Base-by-base conservation (phyloP, 92 coral and sea anemone genomes). In the Galaxea fascicularis region DNA sequence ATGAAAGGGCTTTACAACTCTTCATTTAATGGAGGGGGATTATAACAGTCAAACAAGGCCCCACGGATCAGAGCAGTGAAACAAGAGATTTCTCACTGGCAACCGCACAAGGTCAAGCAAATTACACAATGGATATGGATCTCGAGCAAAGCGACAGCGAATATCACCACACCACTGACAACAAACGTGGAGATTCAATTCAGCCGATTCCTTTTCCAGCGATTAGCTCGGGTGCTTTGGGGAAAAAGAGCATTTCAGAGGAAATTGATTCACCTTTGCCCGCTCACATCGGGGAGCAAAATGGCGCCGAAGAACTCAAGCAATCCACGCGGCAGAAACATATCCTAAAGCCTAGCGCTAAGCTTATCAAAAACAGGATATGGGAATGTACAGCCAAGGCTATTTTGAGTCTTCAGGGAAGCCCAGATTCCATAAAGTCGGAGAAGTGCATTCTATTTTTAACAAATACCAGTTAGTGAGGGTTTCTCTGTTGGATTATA, bases 291-390 rank as follows among this genome's bases (percentile, higher is more conserved):
- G 41, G 41, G 6, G 41, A 35, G 41, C 41, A 35, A 35, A 35
- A 35, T 35, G 41, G 41, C 41, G 41, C 41, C 41, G 6, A 35
- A 35, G 41, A 35, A 35, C 3, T 35, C 6, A 6, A 35, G 41
- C 41, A 35, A 35, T 35, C 6, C 41, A 35, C 41, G 41, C 41
- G 41, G 41, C 41, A 2, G 41, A 35, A 2, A 6, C 60, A 11
- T 4, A 17, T 3, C 72, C 18, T 29, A 24, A 65, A 65, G 72
- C 72, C 72, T 25, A 65, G n/a, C 35, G 72, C 72, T 5, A 67
- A 67, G n/a, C 73, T 67, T 17, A 67, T 67, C 73, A 30, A 67
- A 41, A 67, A 67, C 39, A 67, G 73, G 26, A 10, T 67, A 11
- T 67, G 73, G 73, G 73, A 67, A 1, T 8, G 73, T 21, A 67